Evolutionary conservation across 1,140 invertebrate genomes (phyloP).

Genomic region (Monomorium pharaonis): DNA sequence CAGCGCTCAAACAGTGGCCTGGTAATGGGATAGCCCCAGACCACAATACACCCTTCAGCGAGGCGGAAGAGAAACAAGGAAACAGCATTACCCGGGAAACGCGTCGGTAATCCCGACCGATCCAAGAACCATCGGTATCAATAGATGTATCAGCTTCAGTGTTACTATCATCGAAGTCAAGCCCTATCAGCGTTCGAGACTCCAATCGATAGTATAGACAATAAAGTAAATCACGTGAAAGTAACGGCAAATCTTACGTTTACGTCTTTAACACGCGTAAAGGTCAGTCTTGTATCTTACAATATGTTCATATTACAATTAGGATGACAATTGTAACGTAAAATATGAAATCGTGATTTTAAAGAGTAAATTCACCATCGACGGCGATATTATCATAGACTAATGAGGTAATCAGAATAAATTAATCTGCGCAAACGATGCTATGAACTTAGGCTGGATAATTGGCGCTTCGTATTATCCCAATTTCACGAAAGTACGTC

Average conservation of each 20-base stretch:
- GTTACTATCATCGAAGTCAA: constrained; percentile 62
- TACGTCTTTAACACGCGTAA: not conserved
- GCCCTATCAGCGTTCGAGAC: not conserved
- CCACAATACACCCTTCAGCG: constrained; percentile 83
- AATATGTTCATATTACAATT: not conserved
- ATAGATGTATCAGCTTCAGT: constrained; percentile 68
- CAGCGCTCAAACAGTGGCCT: constrained; percentile 78
- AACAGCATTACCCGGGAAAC: constrained; percentile 82
- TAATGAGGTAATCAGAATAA: constrained; percentile 48
- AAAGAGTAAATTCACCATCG: constrained; percentile 20
- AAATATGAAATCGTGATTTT: not conserved
- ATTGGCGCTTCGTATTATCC: constrained; percentile 30
- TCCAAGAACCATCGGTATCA: constrained; percentile 72
- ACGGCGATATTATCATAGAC: constrained; percentile 1
- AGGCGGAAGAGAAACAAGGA: constrained; percentile 84
- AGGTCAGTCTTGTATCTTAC: not conserved
- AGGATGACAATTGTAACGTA: not conserved
- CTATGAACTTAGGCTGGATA: constrained; percentile 17
- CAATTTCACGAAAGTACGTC: constrained; percentile 1
- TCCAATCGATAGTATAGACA: not conserved
- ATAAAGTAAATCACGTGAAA: not conserved
- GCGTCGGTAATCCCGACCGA: constrained; percentile 75
- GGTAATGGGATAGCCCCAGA: constrained; percentile 82
- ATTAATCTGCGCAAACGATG: constrained; percentile 2
- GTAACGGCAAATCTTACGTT: not conserved